Base-by-base conservation (phyloP, 2,797 vertebrate species). In the Halcyon smyrnensis region DNA sequence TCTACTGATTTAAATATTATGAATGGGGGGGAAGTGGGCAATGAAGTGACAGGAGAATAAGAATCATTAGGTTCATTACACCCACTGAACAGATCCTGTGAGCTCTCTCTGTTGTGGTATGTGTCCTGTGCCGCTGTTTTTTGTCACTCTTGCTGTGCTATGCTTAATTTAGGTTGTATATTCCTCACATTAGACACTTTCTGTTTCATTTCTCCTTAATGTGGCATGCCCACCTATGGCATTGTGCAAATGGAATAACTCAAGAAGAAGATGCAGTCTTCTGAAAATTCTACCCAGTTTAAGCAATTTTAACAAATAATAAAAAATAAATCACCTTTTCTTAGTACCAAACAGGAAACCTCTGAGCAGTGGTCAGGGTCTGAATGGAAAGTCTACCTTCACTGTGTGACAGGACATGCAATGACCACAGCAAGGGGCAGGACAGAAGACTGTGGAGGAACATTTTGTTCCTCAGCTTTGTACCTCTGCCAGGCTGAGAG, bases 371-470 rank as follows among this genome's bases (percentile, higher is more conserved):
- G 91, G 90, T 93, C 91, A 92, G 96, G 75, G 84, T 69, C 62
- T 87, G 65, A 80, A 86, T 95, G 96, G 94, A 97, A 96, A 90
- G 62, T 88, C 63, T 88, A 39, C 54, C 89, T 95, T 95, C 84
- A 77, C 63, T 54, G 34, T 57, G 62, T 73, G 75, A 64, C 0
- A 0, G 57, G 74, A 36, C 54, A 36, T 17, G 50, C 56, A 50
- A 30, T 75, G 84, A 92, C 80, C 79, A 80, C 76, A 71, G 32
- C 41, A 67, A 77, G 93, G 73, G 41, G 50, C 43, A 89, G 87
- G 86, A 87, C 70, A 95, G 69, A 83, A 68, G 51, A 43, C 46
- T 73, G 60, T 37, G 71, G 74, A 81, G 45, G 87, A 91, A 82
- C 74, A 90, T 79, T 91, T 87, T 90, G 75, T 88, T 95, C 80